Conservation (phyloP, 2,797 vertebrate genomes). For the Notoglanidium macrostoma region DNA sequence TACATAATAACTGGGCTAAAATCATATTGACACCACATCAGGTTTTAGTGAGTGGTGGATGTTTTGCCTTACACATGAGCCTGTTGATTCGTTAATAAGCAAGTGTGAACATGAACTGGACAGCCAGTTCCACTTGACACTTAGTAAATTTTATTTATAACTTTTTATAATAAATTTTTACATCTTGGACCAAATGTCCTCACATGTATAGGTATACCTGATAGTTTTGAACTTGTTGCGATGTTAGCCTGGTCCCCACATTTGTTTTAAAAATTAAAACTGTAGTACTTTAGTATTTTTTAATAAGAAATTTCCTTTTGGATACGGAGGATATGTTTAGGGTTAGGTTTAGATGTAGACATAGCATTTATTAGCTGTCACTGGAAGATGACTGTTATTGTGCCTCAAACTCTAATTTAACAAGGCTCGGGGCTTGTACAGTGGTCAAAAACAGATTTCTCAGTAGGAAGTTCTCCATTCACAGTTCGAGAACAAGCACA, state of each 20-base stretch:
- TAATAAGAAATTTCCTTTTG: no score
- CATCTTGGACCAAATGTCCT: background rate
- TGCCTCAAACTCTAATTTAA: background rate
- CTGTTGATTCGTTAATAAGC: no score
- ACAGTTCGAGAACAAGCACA: background rate
- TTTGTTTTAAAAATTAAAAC: background rate
- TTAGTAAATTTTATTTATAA: background rate
- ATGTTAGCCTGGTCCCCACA: background rate
- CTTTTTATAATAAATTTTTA: background rate
- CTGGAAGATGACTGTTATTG: background rate
- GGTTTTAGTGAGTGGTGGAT: background rate
- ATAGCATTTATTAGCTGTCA: background rate
- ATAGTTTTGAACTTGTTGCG: background rate
- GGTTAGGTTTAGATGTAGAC: background rate
- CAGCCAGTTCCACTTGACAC: background rate
- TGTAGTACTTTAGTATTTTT: no score
- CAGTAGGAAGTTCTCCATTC: background rate
- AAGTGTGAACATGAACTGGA: background rate
- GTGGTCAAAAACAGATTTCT: background rate
- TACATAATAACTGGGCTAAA: background rate
- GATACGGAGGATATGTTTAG: no score
- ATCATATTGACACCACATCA: background rate
- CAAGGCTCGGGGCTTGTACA: background rate
- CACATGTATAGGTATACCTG: background rate
- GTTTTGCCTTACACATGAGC: background rate